phyloP scores from a whole-genome alignment of 2,888 invertebrate species.

The Chesias legatella region DNA sequence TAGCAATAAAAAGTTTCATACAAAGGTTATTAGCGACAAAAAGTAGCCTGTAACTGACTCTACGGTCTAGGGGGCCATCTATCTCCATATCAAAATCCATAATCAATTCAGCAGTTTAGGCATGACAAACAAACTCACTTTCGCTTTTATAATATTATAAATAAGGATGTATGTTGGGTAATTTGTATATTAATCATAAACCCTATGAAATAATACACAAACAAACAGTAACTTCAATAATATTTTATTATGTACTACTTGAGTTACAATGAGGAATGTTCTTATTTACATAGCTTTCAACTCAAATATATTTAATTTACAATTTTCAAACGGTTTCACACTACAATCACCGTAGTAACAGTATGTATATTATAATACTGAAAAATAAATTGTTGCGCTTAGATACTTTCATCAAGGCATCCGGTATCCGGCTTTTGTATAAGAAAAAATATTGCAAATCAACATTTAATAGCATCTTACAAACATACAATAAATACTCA shows the following conservation, averaged over 20 bases:
- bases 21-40: no score
- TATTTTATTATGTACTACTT: conserved; percentile 81
- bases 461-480: conserved; percentile 45
- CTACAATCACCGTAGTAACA: conserved; percentile 46
- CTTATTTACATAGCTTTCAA: conserved; percentile 77
- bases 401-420: conserved; percentile 31
- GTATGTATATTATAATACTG: conserved; percentile 59
- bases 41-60: no score
- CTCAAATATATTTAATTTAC: conserved; percentile 51
- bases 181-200: no score
- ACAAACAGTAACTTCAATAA: conserved; percentile 79
- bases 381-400: conserved; percentile 45
- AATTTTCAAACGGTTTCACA: conserved; percentile 33
- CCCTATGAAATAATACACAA: conserved; percentile 36
- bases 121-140: no score
- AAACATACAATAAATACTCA: conserved; percentile 35
- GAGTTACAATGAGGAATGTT: conserved; percentile 80
- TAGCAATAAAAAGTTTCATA: no score
- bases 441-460: conserved; percentile 24
- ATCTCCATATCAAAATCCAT: no score
- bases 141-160: no score
- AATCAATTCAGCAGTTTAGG: no score
- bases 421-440: conserved; percentile 13
- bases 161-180: not conserved
- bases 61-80: no score